These are phyloP conservation scores for Phoronis australis DNA, from an alignment of 2,888 invertebrate genomes.

Conservation along the genomic window DNA sequence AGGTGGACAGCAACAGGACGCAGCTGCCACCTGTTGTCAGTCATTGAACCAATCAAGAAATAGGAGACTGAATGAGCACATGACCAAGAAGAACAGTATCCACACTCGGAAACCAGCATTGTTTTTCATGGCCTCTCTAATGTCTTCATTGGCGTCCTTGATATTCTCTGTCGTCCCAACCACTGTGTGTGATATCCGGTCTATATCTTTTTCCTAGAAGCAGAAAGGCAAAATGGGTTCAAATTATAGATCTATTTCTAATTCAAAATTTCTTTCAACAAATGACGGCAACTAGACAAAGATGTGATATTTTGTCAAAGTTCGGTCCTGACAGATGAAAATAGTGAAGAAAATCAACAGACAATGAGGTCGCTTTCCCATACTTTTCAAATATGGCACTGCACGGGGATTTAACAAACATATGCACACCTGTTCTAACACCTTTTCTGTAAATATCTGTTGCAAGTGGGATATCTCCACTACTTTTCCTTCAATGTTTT, in stretches of 20 bases:
- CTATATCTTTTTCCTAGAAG: constrained; percentile 75
- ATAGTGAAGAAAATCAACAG: too few relatives aligned
- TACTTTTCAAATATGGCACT: too few relatives aligned
- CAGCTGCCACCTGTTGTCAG: too few relatives aligned
- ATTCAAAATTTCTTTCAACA: too few relatives aligned
- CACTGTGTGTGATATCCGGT: constrained; percentile 80
- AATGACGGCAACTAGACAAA: too few relatives aligned
- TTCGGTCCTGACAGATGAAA: too few relatives aligned
- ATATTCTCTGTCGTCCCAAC: constrained; percentile 92
- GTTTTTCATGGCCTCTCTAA: constrained; percentile 92
- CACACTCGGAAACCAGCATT: constrained; percentile 93
- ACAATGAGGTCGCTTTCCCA: too few relatives aligned
- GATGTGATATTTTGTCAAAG: too few relatives aligned
- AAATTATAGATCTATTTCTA: too few relatives aligned
- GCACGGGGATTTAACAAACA: too few relatives aligned
- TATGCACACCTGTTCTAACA: constrained; percentile 69
- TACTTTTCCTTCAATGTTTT: constrained; percentile 66
- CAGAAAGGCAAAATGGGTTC: too few relatives aligned
- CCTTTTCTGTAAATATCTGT: constrained; percentile 91
- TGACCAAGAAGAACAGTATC: constrained; percentile 88
- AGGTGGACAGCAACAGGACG: too few relatives aligned
- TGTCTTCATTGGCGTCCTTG: constrained; percentile 93
- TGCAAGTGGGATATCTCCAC: constrained; percentile 92
- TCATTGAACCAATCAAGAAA: constrained; percentile 98
- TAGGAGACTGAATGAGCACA: constrained; percentile 89